Conservation (phyloP, 37 sponge, comb jelly and placozoan species). For the Diacarnus erythraeanus region DNA sequence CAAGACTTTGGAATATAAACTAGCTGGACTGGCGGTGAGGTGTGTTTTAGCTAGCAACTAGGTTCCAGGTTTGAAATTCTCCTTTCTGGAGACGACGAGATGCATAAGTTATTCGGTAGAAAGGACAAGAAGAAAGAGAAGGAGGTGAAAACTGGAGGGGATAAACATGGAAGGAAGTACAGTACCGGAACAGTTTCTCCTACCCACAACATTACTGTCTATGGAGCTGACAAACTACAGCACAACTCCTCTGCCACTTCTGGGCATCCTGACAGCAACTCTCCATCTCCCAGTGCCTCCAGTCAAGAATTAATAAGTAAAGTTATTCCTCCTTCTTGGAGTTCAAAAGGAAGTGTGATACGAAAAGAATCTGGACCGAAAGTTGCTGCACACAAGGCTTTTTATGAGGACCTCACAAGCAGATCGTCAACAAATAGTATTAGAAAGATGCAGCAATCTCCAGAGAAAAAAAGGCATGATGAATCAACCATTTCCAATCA, state of each 20-base stretch:
- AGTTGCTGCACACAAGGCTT: constrained; percentile 12
- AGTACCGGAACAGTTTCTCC: neutral
- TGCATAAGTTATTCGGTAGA: neutral
- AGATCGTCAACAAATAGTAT: neutral
- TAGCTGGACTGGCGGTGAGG: too few species aligned
- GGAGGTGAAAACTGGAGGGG: neutral
- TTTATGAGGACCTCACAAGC: constrained; percentile 12
- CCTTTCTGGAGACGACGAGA: too few species aligned
- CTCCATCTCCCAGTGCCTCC: constrained; percentile 10
- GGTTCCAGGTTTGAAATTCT: too few species aligned
- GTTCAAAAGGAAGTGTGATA: neutral
- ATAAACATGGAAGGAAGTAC: neutral
- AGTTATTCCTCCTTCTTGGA: neutral
- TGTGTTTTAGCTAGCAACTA: too few species aligned
- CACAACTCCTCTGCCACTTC: neutral
- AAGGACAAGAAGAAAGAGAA: constrained; percentile 35
- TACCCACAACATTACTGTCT: neutral
- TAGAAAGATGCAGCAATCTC: neutral
- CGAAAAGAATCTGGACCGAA: constrained; percentile 8
- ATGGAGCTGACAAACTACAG: neutral
- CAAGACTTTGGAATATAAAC: too few species aligned
- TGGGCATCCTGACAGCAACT: neutral
- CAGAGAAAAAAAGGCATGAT: neutral
- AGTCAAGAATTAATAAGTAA: neutral
- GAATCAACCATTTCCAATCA: neutral